phyloP scores from a whole-genome alignment of 2,888 invertebrate genomes.

The Melitaea athalia region DNA sequence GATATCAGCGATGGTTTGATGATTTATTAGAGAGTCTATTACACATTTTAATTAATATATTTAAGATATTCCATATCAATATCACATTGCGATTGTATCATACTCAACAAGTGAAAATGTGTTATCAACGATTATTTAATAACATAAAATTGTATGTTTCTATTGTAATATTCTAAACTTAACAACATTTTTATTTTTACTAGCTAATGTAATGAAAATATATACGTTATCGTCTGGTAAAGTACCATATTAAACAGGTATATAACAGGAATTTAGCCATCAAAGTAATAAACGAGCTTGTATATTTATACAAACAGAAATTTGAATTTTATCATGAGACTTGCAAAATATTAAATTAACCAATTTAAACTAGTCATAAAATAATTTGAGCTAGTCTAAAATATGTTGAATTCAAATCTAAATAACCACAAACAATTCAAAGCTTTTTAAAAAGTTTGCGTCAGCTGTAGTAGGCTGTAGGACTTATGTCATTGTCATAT shows the following conservation, averaged over 20 bases:
- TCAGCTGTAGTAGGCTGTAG: slow-evolving; percentile 10
- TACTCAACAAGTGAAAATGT: background rate
- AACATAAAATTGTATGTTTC: background rate
- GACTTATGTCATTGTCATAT: background rate
- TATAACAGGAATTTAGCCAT: too few species aligned
- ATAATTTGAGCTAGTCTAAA: background rate
- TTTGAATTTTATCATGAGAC: background rate
- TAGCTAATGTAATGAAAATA: too few species aligned
- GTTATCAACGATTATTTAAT: background rate
- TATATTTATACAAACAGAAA: background rate
- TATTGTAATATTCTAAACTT: background rate
- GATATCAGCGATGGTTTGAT: slow-evolving; percentile 46
- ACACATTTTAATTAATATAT: background rate
- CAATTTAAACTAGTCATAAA: background rate
- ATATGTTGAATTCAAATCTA: background rate
- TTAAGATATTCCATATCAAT: background rate
- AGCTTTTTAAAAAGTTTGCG: background rate
- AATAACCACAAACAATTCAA: slow-evolving; percentile 5
- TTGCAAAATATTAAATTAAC: background rate
- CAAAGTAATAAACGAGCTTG: too few species aligned
- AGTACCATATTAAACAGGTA: too few species aligned
- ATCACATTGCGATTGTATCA: background rate
- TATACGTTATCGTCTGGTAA: too few species aligned
- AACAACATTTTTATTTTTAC: background rate
- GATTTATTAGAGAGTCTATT: slow-evolving; percentile 12